Evolutionary conservation across 1,140 invertebrate species (phyloP).

Genomic region (Tenebrio molitor): DNA sequence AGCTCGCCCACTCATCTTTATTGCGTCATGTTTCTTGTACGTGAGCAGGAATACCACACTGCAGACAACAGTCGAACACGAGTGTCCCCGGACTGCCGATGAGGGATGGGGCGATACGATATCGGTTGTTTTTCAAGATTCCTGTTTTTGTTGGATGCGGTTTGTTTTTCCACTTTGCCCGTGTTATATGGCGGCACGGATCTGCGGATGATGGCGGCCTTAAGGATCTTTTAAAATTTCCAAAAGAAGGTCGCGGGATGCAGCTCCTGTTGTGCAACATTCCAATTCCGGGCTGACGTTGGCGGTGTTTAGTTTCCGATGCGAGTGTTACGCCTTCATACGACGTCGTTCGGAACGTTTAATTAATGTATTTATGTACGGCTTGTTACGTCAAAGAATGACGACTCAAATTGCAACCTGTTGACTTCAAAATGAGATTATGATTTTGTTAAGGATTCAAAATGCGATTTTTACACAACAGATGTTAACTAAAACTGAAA

Average conservation of each 20-base stretch:
- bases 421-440: too few species aligned
- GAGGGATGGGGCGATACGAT: conserved; percentile 50
- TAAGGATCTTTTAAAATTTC: not conserved
- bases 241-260: not conserved
- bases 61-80: conserved; percentile 55
- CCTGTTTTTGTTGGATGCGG: conserved; percentile 40
- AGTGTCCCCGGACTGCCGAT: conserved; percentile 49
- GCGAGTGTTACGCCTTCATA: too few species aligned
- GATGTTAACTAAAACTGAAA: too few species aligned
- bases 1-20: conserved; percentile 59
- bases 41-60: conserved; percentile 52
- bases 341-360: too few species aligned
- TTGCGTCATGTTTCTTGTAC: conserved; percentile 60
- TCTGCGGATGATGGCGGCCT: not conserved
- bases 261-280: too few species aligned
- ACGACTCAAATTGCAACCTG: too few species aligned
- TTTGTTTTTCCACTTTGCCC: conserved; percentile 27
- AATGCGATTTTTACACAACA: too few species aligned
- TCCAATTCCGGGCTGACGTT: too few species aligned
- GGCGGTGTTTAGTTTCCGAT: too few species aligned
- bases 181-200: conserved; percentile 13
- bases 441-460: too few species aligned
- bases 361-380: too few species aligned
- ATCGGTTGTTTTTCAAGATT: conserved; percentile 37
- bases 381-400: too few species aligned